Evolutionary conservation across 30 jellyfish, hydroid and myxozoan species (phyloP).

Genomic region (Clytia hemisphaerica): DNA sequence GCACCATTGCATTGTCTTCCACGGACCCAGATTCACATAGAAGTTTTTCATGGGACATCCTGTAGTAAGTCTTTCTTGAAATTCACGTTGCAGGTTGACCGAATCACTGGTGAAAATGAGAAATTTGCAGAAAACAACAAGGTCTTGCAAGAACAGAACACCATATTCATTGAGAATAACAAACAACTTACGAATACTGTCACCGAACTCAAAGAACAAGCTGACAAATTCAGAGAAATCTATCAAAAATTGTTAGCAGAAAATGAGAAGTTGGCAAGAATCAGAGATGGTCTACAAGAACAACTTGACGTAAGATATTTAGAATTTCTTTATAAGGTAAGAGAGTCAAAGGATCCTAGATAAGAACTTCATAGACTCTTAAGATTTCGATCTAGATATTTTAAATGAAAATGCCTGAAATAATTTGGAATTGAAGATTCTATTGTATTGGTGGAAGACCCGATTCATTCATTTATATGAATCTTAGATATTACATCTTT

Average conservation of each 20-base stretch:
- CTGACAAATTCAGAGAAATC: conserved; percentile 70
- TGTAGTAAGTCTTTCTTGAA: not conserved
- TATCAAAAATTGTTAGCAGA: conserved; percentile 65
- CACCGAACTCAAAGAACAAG: conserved; percentile 75
- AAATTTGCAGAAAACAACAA: conserved; percentile 79
- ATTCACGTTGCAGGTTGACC: conserved; percentile 47
- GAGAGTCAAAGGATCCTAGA: too few species aligned
- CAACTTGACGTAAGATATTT: conserved; percentile 48
- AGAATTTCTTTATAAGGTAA: not conserved
- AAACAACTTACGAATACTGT: conserved; percentile 63
- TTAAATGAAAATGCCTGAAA: too few species aligned
- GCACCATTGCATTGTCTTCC: too few species aligned
- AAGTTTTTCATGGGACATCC: too few species aligned
- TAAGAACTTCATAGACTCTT: too few species aligned
- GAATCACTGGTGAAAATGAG: conserved; percentile 54
- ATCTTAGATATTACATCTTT: not conserved
- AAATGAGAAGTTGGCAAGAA: conserved; percentile 78
- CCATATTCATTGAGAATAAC: conserved; percentile 52
- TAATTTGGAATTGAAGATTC: too few species aligned
- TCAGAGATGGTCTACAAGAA: conserved; percentile 88
- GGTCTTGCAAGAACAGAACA: conserved; percentile 68
- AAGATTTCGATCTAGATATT: too few species aligned
- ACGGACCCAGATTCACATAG: too few species aligned
- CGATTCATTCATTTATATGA: too few species aligned
- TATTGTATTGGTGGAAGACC: too few species aligned